Conservation (phyloP, 2,113 vertebrate genomes). For the Phalacrocorax aristotelis region DNA sequence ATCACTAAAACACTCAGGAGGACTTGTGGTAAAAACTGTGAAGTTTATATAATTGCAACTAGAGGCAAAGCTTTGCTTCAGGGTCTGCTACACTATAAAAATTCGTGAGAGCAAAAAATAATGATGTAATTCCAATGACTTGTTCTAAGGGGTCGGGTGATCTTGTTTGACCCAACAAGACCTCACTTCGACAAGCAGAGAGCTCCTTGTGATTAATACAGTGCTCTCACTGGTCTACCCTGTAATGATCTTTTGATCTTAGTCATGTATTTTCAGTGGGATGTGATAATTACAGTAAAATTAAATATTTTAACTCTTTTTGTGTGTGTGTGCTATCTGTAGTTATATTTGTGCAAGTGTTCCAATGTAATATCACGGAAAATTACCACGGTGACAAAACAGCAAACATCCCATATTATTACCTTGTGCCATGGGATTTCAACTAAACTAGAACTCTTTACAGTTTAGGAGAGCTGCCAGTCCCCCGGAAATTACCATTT, state of each 20-base stretch:
- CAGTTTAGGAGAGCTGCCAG: slow-evolving; percentile 48
- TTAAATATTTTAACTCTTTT: background rate
- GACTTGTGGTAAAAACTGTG: slow-evolving; percentile 7
- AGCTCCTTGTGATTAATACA: background rate
- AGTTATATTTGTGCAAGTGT: background rate
- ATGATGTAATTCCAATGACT: background rate
- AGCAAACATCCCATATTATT: background rate
- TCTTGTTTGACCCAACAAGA: background rate
- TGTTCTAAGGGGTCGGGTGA: background rate
- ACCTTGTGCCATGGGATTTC: slow-evolving; percentile 16
- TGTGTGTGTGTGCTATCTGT: background rate
- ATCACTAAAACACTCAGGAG: slow-evolving; percentile 13
- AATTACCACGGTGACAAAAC: background rate
- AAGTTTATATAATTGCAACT: slow-evolving; percentile 8
- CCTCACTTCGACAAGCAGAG: background rate
- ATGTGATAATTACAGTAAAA: background rate
- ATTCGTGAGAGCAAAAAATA: background rate
- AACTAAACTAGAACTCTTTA: slow-evolving; percentile 43
- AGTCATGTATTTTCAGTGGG: background rate
- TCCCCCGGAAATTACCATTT: slow-evolving; percentile 54
- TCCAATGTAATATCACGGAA: background rate
- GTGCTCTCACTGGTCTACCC: background rate
- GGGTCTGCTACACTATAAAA: background rate
- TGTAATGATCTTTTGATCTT: background rate
- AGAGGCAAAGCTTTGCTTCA: slow-evolving; percentile 21